phyloP scores from a whole-genome alignment of 2,113 vertebrate genomes.

The Carlito syrichta region DNA sequence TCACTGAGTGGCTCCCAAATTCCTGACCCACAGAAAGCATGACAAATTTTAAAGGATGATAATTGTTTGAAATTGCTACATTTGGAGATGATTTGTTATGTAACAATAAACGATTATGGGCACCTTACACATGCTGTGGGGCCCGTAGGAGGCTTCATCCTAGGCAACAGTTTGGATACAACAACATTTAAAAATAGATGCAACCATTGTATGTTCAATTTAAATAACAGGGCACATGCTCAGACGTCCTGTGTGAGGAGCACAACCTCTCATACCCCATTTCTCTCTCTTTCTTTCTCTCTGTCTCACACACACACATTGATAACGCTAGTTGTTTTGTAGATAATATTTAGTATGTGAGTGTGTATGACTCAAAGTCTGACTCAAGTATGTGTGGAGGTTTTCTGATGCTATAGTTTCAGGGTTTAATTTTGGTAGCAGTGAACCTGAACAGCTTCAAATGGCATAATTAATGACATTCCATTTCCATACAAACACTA shows the following conservation, averaged over 20 bases:
- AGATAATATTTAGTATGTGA: neutral
- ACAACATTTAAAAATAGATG: neutral
- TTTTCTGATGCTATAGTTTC: constrained; percentile 10
- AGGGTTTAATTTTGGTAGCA: constrained; percentile 31
- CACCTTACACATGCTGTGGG: neutral
- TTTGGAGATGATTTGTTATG: neutral
- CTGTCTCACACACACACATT: neutral
- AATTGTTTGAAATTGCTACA: neutral
- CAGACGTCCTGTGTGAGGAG: neutral
- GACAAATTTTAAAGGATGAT: neutral
- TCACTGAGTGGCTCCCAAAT: neutral
- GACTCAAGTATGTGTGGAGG: neutral
- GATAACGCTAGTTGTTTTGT: neutral
- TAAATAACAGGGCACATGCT: neutral
- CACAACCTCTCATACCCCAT: neutral
- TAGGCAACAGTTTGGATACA: neutral
- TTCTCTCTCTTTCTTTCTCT: neutral
- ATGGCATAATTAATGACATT: constrained; percentile 49
- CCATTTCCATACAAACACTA: constrained; percentile 39
- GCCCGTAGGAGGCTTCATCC: neutral
- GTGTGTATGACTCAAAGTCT: neutral
- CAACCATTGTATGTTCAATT: neutral
- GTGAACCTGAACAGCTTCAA: constrained; percentile 27
- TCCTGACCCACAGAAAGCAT: neutral
- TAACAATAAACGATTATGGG: neutral